Evolutionary conservation across 2,888 invertebrate species (phyloP), one percentile per base, ranked within the genome.

Genomic region (Schizaphis graminum): DNA sequence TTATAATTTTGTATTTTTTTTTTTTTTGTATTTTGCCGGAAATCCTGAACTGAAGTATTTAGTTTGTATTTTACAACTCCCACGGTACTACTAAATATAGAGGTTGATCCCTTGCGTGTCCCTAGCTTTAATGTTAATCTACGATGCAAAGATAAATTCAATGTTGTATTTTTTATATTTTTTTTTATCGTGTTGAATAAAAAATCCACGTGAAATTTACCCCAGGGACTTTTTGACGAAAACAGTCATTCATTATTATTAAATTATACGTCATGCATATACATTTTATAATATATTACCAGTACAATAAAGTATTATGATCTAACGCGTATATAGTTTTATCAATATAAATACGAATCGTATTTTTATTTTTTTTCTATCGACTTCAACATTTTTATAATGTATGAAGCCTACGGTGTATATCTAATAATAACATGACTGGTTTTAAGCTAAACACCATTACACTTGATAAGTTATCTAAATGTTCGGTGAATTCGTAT

Each of bases 21-120:
- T 90, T 90, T 67, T 91, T 47, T 90, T 35, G 44, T 87, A 49
- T 47, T 67, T 67, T 67, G 3, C 49, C 57, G 28, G 13, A 47
- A 49, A 87, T 61, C 47, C 61, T 24, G 86, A 87, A 87, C 87
- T 92, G 92, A 92, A 92, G 92, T 92, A 92, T 92, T 92, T 92
- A 92, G 92, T 92, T 92, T 92, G 26, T 61, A 92, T 87, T 92
- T 92, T 92, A 92, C 86, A 92, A 61, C 87, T 92, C 92, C 92
- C 92, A 87, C 26, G 92, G 26, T 92, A 47, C 92, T 87, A 92
- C 92, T 92, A 92, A 92, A 61, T 35, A 92, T 35, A 53, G 86
- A n/a, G 86, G 92, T 61, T 92, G 86, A 87, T 87, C 92, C 86
- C 92, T 57, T n/a, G 92, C 49, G 92, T 35, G 49, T 92, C 61